These are phyloP conservation scores for Ophioninae sp. DNA, from an alignment of 2,888 invertebrate species.

Conservation along the genomic window DNA sequence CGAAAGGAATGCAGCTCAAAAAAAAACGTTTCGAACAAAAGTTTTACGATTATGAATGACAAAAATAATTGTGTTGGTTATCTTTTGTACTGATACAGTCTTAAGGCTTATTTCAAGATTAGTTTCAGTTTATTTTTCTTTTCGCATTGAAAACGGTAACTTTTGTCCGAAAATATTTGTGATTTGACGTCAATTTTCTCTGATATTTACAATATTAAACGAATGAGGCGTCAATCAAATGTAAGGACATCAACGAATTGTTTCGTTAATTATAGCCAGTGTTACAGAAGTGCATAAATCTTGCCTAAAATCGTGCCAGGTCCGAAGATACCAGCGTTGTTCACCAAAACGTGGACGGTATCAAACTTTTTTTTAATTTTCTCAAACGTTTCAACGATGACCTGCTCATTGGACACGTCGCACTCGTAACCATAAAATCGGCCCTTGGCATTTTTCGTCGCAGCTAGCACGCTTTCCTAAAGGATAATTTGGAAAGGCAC, in stretches of 20 bases:
- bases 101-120: neutral
- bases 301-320: conserved; percentile 67
- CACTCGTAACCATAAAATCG: conserved; percentile 75
- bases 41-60: neutral
- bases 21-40: neutral
- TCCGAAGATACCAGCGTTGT: conserved; percentile 67
- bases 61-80: neutral
- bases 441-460: conserved; percentile 65
- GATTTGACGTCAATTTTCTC: too few relatives aligned
- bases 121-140: neutral
- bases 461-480: conserved; percentile 54
- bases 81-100: neutral
- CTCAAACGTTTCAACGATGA: conserved; percentile 74
- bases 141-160: neutral
- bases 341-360: conserved; percentile 75
- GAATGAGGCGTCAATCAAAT: neutral
- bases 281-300: neutral
- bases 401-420: conserved; percentile 76
- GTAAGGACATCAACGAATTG: neutral
- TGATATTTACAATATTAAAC: neutral
- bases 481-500: neutral
- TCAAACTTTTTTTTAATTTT: conserved; percentile 76
- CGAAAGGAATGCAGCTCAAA: too few relatives aligned
- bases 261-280: neutral
- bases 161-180: neutral